These are phyloP conservation scores for Noctua janthe DNA, from an alignment of 2,888 invertebrate genomes.

Conservation along the genomic window DNA sequence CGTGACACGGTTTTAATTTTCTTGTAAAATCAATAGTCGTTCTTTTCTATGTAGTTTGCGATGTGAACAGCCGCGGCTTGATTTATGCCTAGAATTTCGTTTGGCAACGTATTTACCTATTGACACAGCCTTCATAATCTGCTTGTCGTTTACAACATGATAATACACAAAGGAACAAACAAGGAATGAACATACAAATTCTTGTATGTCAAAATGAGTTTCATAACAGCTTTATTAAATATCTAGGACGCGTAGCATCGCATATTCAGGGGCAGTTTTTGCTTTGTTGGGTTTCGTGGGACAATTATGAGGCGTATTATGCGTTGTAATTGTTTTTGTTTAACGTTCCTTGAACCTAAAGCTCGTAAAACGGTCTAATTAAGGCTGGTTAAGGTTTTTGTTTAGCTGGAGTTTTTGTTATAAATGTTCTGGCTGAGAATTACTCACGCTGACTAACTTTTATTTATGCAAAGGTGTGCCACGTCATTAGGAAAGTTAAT, in stretches of 20 bases:
- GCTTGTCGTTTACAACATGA: conserved; percentile 37
- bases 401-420: conserved; percentile 35
- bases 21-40: conserved; percentile 52
- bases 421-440: background rate
- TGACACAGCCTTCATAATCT: conserved; percentile 16
- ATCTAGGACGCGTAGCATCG: conserved; percentile 57
- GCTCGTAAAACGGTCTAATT: conserved; percentile 51
- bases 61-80: background rate
- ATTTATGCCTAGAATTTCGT: conserved; percentile 15
- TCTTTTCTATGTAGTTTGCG: conserved; percentile 30
- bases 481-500: background rate
- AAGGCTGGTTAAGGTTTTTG: conserved; percentile 32
- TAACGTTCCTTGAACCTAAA: conserved; percentile 31
- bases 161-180: conserved; percentile 50
- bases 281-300: conserved; percentile 61
- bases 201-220: conserved; percentile 62
- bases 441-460: background rate
- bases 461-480: conserved; percentile 4
- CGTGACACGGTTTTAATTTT: conserved; percentile 59
- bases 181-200: conserved; percentile 60
- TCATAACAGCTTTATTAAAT: conserved; percentile 68
- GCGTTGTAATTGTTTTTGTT: conserved; percentile 53
- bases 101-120: conserved; percentile 7
- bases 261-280: conserved; percentile 60
- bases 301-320: conserved; percentile 45